Evolutionary conservation across 2,113 vertebrate species (phyloP).

Genomic region (Alosa alosa): DNA sequence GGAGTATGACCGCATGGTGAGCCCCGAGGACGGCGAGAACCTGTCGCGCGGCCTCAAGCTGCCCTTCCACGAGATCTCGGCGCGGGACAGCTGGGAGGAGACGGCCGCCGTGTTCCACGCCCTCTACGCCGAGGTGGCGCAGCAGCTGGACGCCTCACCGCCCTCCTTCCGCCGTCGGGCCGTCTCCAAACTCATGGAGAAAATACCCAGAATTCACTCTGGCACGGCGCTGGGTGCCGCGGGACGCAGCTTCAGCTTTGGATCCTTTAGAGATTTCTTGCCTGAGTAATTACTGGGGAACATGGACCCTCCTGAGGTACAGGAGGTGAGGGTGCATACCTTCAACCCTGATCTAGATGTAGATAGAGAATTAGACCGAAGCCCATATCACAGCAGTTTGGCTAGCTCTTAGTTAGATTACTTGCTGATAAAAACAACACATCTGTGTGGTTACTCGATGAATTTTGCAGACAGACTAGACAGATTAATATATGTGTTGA

Average conservation of each 20-base stretch:
- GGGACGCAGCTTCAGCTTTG: slow-evolving; percentile 44
- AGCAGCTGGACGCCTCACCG: slow-evolving; percentile 66
- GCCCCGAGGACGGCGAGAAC: slow-evolving; percentile 63
- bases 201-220: slow-evolving; percentile 73
- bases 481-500: background rate
- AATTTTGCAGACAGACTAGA: background rate
- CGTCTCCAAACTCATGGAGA: slow-evolving; percentile 76
- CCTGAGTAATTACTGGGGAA: slow-evolving; percentile 25
- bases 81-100: slow-evolving; percentile 76
- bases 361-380: background rate
- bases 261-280: slow-evolving; percentile 41
- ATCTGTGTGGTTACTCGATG: too few species aligned
- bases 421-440: too few species aligned
- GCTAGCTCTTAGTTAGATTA: background rate
- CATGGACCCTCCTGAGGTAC: background rate
- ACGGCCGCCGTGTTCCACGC: slow-evolving; percentile 64
- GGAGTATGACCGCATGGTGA: slow-evolving; percentile 78
- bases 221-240: slow-evolving; percentile 45
- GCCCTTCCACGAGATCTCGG: slow-evolving; percentile 72
- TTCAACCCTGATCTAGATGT: background rate
- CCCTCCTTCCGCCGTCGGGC: slow-evolving; percentile 69
- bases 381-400: background rate
- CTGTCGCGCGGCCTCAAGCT: slow-evolving; percentile 72
- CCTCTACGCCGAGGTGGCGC: slow-evolving; percentile 66
- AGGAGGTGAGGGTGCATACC: background rate